Conservation (phyloP, 64 coral and sea anemone genomes). For the Dendronephthya gigantea region DNA sequence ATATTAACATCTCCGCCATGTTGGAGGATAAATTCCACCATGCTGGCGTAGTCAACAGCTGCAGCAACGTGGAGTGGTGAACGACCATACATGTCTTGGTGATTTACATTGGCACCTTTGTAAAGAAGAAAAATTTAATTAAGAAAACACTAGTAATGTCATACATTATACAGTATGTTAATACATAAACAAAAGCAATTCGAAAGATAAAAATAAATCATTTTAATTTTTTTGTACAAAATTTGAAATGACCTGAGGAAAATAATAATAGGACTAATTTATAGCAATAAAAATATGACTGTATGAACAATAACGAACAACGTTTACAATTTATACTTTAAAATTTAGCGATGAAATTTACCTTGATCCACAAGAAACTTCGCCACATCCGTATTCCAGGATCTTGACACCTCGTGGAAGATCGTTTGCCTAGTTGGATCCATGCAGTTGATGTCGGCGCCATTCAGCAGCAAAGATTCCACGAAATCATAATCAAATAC, state of each 20-base stretch:
- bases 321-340: too few species aligned
- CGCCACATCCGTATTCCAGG: not conserved
- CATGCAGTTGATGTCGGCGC: not conserved
- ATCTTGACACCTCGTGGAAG: not conserved
- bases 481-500: constrained; percentile 12
- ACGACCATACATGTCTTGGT: not conserved
- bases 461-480: not conserved
- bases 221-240: too few species aligned
- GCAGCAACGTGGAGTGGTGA: not conserved
- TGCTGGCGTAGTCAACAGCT: not conserved
- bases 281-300: too few species aligned
- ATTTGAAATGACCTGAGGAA: too few species aligned
- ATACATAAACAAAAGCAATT: too few species aligned
- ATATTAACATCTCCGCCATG: not conserved
- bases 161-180: too few species aligned
- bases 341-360: not conserved
- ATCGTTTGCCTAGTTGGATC: not conserved
- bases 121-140: too few species aligned
- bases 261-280: too few species aligned
- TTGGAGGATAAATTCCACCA: not conserved
- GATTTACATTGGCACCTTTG: not conserved
- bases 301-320: too few species aligned
- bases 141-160: too few species aligned
- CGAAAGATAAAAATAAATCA: too few species aligned
- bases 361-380: not conserved